Evolutionary conservation across 2,888 invertebrate genomes (phyloP), one percentile per base, ranked within the genome.

Genomic region (Brachyptera putata): DNA sequence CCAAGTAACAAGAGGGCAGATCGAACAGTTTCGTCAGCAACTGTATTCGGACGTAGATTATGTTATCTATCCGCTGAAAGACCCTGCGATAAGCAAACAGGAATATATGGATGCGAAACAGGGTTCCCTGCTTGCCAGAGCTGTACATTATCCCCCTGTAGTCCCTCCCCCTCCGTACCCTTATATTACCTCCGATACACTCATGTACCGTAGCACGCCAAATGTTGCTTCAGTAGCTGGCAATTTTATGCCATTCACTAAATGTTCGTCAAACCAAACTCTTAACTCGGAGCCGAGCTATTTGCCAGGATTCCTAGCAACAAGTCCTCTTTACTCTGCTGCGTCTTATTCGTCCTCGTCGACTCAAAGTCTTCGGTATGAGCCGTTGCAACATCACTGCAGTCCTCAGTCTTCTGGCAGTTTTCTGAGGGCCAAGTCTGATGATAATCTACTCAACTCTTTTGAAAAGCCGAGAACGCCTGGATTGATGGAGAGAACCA

Each of bases 31-130:
- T 69, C 89, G 91, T 68, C 91, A 91, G 70, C 93, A 93, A 71
- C 80, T 94, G 60, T 91, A 91, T 69, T 93, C 93, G 63, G 93
- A 94, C 70, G 91, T 91, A 2, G 93, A 94, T 74, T 94, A 91
- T 70, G 93, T 94, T 5, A 91, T 93, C 72, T 94, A 92, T 70
- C 93, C 93, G 0, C 74, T 92, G 63, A 92, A 92, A 75, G 93
- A 94, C 74, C 92, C 93, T 9, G 86, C 90, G 0, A 83, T 93
- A 48, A 92, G 92, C 65, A 91, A 91, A 71, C 93, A 93, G 73
- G 93, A 94, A 72, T 94, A 94, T 75, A 81, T 91, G 67, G 93
- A 94, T 70, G 90, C 91, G 56, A 93, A 93, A 72, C 83, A 91
- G 69, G 86, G 90, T 0, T 88, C 89, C 37, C 77, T 88, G 13